A percentile compares a stretch with the other conserved stretches of the same genome.
These are phyloP conservation scores for Cuniculus paca DNA, from an alignment of 2,797 vertebrate species.

Conservation along the genomic window DNA sequence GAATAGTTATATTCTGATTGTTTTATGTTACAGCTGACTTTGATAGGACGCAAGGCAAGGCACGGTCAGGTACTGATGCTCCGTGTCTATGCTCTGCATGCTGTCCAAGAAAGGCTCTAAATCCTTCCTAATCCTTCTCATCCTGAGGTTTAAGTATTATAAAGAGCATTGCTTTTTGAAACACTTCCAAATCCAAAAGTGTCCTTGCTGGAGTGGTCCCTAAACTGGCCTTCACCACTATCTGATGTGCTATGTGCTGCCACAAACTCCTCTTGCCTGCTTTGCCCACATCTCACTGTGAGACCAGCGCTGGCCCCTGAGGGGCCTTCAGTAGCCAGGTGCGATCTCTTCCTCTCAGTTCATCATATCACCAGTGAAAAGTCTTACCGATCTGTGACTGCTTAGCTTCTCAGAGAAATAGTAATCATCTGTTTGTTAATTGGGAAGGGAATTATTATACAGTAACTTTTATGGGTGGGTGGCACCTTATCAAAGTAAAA, in stretches of 20 bases:
- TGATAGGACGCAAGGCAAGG: rapidly evolving
- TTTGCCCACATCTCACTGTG: background rate
- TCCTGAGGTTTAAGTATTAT: background rate
- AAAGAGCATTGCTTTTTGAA: background rate
- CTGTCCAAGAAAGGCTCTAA: background rate
- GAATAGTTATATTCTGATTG: too few species aligned
- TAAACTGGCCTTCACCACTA: background rate
- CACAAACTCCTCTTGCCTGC: rapidly evolving
- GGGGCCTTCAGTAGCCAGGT: conserved; percentile 73
- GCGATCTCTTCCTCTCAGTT: conserved; percentile 51
- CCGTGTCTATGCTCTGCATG: background rate
- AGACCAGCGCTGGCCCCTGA: conserved; percentile 62
- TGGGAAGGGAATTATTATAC: background rate
- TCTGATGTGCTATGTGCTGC: rapidly evolving
- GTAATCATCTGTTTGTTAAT: conserved; percentile 79
- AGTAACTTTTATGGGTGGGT: background rate
- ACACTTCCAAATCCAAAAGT: background rate
- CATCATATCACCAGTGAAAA: conserved; percentile 85
- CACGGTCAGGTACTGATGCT: rapidly evolving
- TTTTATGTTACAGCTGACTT: too few species aligned
- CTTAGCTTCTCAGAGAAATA: conserved; percentile 20
- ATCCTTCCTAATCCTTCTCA: background rate
- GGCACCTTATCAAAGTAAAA: background rate
- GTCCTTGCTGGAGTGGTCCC: background rate
- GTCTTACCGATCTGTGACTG: conserved; percentile 45